Evolutionary conservation across 1,140 invertebrate genomes (phyloP).

Genomic region (Pachypeltis micranthus): DNA sequence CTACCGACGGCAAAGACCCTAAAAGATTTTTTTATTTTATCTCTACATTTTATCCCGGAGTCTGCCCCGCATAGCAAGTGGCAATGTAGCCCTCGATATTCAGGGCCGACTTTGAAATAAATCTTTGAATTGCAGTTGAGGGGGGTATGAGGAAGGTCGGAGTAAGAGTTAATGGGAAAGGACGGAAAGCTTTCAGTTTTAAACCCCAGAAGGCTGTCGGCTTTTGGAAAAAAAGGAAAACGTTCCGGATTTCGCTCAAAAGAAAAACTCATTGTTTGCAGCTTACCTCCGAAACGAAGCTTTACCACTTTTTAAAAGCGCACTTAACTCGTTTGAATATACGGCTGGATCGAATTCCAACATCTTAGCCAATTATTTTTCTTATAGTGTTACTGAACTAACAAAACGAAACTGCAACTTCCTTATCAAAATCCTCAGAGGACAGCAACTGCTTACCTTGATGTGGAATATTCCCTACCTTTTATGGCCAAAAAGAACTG

Average conservation of each 20-base stretch:
- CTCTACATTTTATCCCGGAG: conserved; percentile 6
- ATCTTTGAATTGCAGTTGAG: conserved; percentile 2
- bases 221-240: neutral
- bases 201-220: neutral
- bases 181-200: neutral
- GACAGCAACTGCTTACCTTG: no score
- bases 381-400: no score
- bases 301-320: no score
- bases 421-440: no score
- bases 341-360: no score
- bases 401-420: no score
- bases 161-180: neutral
- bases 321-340: no score
- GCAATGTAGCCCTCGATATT: conserved; percentile 6
- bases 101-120: conserved; percentile 9
- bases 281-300: neutral
- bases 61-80: conserved; percentile 5
- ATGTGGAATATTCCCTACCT: no score
- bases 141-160: neutral
- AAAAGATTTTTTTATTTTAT: neutral
- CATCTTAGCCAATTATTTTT: no score
- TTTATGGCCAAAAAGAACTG: no score
- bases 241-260: neutral
- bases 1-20: conserved; percentile 1
- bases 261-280: neutral